Conservation (phyloP, 2,888 invertebrate genomes). For the Scaptodrosophila latifasciaeformis region DNA sequence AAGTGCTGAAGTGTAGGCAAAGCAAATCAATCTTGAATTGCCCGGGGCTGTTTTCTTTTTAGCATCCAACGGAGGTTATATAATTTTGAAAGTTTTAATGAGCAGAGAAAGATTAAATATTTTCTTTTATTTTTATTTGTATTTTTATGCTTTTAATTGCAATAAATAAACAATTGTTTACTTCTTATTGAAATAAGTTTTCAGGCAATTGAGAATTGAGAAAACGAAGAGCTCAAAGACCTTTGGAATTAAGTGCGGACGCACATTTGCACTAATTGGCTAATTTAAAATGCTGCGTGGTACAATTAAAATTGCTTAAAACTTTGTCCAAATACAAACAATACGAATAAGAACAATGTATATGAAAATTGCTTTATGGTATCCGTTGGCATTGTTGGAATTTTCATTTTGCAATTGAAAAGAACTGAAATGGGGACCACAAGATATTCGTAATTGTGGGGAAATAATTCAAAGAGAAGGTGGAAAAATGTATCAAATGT, state of each 20-base stretch:
- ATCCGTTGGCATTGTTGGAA: constrained; percentile 27
- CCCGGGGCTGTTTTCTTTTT: too few relatives aligned
- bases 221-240: too few relatives aligned
- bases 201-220: too few relatives aligned
- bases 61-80: too few relatives aligned
- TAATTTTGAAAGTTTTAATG: too few relatives aligned
- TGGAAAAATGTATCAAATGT: too few relatives aligned
- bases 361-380: too few relatives aligned
- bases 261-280: constrained; percentile 32
- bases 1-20: constrained; percentile 52
- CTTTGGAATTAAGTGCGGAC: too few relatives aligned
- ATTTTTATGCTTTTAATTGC: constrained; percentile 23
- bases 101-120: constrained; percentile 9
- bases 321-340: constrained; percentile 8
- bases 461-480: constrained; percentile 27
- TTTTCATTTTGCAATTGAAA: constrained; percentile 37
- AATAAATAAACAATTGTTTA: too few relatives aligned
- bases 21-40: too few relatives aligned
- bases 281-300: constrained; percentile 30
- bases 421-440: constrained; percentile 24
- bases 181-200: too few relatives aligned
- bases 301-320: constrained; percentile 29
- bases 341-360: background rate
- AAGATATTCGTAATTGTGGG: constrained; percentile 26
- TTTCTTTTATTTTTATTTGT: constrained; percentile 25